Conservation (phyloP, 2,888 invertebrate genomes). For the Itoplectis maculator region DNA sequence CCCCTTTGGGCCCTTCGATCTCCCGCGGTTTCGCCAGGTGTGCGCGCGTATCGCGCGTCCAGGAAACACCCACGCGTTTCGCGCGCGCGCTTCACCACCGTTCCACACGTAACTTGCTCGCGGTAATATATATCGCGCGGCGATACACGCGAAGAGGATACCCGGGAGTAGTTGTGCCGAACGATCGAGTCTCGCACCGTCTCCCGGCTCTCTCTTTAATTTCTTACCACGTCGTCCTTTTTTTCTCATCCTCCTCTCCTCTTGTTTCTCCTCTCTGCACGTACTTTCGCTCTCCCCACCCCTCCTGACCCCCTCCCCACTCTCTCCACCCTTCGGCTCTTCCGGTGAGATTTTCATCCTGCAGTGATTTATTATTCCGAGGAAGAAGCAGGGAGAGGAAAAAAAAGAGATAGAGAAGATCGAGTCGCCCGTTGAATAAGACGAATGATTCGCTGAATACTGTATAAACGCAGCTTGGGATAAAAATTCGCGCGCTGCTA, state of each 20-base stretch:
- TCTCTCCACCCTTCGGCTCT: background rate
- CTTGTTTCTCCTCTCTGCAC: conserved; percentile 3
- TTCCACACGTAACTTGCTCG: conserved; percentile 14
- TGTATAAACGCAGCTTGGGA: conserved; percentile 42
- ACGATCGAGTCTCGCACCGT: background rate
- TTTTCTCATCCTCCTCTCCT: background rate
- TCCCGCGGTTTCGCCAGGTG: conserved; percentile 55
- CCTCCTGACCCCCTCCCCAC: too few relatives aligned
- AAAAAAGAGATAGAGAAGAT: conserved; percentile 23
- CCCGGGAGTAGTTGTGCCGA: background rate
- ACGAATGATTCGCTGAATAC: conserved; percentile 63
- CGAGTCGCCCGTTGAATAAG: conserved; percentile 59
- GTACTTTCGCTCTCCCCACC: conserved; percentile 8
- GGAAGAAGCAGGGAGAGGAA: conserved; percentile 32
- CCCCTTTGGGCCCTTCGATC: conserved; percentile 32
- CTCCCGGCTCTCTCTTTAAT: background rate
- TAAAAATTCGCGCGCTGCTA: conserved; percentile 42
- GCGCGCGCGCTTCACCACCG: background rate
- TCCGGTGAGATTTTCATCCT: conserved; percentile 45
- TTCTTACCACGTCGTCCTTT: conserved; percentile 9
- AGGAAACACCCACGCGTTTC: conserved; percentile 52
- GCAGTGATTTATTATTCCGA: conserved; percentile 61
- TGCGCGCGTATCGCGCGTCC: conserved; percentile 50
- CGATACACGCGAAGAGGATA: too few relatives aligned
- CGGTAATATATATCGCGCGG: conserved; percentile 22